Base-by-base conservation (phyloP, 2,888 invertebrate species). In the Netelia virgata region DNA sequence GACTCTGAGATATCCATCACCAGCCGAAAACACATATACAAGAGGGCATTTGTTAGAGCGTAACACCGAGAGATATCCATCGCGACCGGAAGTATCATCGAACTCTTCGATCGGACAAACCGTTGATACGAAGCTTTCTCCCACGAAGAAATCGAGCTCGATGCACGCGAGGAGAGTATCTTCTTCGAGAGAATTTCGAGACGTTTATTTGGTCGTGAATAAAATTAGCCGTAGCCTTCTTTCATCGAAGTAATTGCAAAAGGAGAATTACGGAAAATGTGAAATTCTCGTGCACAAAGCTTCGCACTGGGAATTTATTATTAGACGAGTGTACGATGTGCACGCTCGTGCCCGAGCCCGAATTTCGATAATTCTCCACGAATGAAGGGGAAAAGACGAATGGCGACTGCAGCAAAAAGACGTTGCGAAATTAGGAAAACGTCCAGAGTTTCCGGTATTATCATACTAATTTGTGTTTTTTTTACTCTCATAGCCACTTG, bases 1-100 rank as follows among this genome's bases (percentile, higher is more conserved):
- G 83, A 80, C 83, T 61, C 75, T 18, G 41, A 66, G 64, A 53
- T 61, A 80, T 83, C 75, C 66, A 80, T 75, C 75, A 61, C 59
- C 23, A 63, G 41, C n/a, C 28, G 20, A 61, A 73, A 50, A 68
- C 47, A 68, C 20, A 76, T 72, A 59, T 28, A 36, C 23, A 8
- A 11, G 28, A 20, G 43, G 55, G 28, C 57, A 23, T 6, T 28
- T 28, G 5, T 20, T 36, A 43, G 47, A 43, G 14, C 47, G 47
- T 47, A 47, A 50, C 28, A 63, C 23, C 18, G 1, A 47, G 5
- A 57, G 14, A 28, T 28, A 28, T 14, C 55, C 63, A 41, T 75
- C 14, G 14, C 36, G 57, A 70, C 69, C 57, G 70, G 66, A 70
- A 72, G 55, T 66, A 63, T 41, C 55, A 68, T 63, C 57, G 64